Evolutionary conservation across 2,888 invertebrate species (phyloP).

Genomic region (Dascillus cervinus): DNA sequence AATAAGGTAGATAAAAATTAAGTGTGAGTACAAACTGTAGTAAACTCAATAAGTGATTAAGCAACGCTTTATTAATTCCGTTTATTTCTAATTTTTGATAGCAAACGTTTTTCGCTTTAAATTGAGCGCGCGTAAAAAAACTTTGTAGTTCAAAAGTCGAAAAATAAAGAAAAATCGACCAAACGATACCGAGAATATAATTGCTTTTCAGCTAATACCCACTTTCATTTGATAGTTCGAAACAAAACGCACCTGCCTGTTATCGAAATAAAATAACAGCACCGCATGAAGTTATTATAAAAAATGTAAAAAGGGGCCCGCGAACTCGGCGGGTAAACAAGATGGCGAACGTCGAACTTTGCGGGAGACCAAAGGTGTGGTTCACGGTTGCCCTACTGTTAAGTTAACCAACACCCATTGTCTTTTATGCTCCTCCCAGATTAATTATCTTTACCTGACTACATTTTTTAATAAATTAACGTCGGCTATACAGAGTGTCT

Average conservation of each 20-base stretch:
- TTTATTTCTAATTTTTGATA: too few species aligned
- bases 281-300: constrained; percentile 14
- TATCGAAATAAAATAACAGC: constrained; percentile 14
- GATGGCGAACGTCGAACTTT: constrained; percentile 24
- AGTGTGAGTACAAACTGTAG: too few species aligned
- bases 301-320: constrained; percentile 22
- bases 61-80: too few species aligned
- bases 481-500: too few species aligned
- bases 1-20: too few species aligned
- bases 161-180: neutral
- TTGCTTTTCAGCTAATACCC: neutral
- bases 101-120: too few species aligned
- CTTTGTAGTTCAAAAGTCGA: neutral
- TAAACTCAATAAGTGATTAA: too few species aligned
- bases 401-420: constrained; percentile 27
- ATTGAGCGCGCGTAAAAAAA: neutral
- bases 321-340: constrained; percentile 23
- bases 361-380: constrained; percentile 28
- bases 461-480: constrained; percentile 11
- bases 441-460: constrained; percentile 20
- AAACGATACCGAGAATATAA: neutral
- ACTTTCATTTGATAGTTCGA: constrained; percentile 1
- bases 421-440: constrained; percentile 28
- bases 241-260: constrained; percentile 11
- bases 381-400: constrained; percentile 25